Conservation (phyloP, 1,140 invertebrate genomes). For the Achatina immaculata region DNA sequence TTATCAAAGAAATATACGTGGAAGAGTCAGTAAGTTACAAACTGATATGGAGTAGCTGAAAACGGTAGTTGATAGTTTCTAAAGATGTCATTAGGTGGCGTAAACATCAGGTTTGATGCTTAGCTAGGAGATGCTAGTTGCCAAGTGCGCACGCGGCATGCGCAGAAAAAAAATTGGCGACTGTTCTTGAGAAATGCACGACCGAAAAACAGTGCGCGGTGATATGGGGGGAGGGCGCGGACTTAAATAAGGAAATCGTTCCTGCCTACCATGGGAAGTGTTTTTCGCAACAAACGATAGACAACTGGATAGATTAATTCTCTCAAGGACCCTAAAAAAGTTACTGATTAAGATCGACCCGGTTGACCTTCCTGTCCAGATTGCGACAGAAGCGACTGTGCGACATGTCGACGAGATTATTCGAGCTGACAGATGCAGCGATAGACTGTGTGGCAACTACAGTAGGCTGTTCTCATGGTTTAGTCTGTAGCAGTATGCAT, state of each 20-base stretch:
- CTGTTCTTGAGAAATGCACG: not conserved
- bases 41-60: not conserved
- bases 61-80: not conserved
- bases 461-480: not conserved
- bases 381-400: conserved; percentile 1
- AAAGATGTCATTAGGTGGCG: not conserved
- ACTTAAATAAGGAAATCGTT: not conserved
- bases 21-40: not conserved
- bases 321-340: not conserved
- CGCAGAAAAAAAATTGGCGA: not conserved
- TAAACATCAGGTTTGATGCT: not conserved
- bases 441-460: not conserved
- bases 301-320: not conserved
- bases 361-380: not conserved
- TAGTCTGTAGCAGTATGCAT: not conserved
- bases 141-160: not conserved
- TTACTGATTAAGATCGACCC: not conserved
- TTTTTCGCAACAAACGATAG: not conserved
- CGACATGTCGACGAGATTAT: not conserved
- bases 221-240: not conserved
- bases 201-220: not conserved
- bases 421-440: not conserved
- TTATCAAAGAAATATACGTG: too few species aligned
- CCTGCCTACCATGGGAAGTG: not conserved
- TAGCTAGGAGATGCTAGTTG: not conserved